These are phyloP conservation scores for Tribolium freemani DNA, from an alignment of 2,888 invertebrate genomes.

Conservation along the genomic window DNA sequence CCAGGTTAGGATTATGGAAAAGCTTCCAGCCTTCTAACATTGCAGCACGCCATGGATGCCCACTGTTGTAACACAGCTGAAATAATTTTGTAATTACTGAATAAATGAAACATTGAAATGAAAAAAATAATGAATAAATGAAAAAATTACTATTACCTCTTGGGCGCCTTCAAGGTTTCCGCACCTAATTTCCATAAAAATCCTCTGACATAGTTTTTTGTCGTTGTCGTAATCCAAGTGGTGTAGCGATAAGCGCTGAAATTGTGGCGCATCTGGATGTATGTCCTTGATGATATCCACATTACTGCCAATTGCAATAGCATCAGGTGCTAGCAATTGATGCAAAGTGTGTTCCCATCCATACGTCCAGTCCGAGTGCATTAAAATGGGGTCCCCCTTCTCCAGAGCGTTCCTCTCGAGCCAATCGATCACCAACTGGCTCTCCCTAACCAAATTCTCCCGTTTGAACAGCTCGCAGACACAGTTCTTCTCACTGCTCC, in stretches of 20 bases:
- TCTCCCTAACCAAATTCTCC: slow-evolving; percentile 73
- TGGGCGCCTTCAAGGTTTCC: slow-evolving; percentile 90
- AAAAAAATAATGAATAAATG: not conserved
- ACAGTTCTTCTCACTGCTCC: slow-evolving; percentile 74
- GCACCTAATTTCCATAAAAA: slow-evolving; percentile 85
- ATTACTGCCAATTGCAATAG: slow-evolving; percentile 73
- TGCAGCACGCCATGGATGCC: slow-evolving; percentile 93
- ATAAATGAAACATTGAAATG: not conserved
- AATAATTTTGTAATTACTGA: slow-evolving; percentile 29
- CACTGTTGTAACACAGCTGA: slow-evolving; percentile 83
- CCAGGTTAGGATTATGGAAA: slow-evolving; percentile 86
- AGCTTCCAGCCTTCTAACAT: slow-evolving; percentile 92
- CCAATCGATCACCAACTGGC: slow-evolving; percentile 94
- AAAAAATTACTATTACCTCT: slow-evolving; percentile 63
- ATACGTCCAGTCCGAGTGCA: slow-evolving; percentile 85
- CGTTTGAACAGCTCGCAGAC: slow-evolving; percentile 73
- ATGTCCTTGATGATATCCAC: slow-evolving; percentile 77
- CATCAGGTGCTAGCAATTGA: slow-evolving; percentile 73
- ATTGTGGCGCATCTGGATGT: slow-evolving; percentile 91
- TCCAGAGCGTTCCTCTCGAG: slow-evolving; percentile 85
- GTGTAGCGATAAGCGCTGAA: slow-evolving; percentile 84
- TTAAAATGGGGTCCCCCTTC: slow-evolving; percentile 70
- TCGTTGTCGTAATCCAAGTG: slow-evolving; percentile 91
- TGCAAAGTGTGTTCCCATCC: slow-evolving; percentile 95
- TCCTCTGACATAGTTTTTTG: slow-evolving; percentile 71